Percentiles rank a stretch among this genome's conserved stretches.
phyloP scores from a whole-genome alignment of 2,797 vertebrate species.

The Oreonectes daqikongensis region DNA sequence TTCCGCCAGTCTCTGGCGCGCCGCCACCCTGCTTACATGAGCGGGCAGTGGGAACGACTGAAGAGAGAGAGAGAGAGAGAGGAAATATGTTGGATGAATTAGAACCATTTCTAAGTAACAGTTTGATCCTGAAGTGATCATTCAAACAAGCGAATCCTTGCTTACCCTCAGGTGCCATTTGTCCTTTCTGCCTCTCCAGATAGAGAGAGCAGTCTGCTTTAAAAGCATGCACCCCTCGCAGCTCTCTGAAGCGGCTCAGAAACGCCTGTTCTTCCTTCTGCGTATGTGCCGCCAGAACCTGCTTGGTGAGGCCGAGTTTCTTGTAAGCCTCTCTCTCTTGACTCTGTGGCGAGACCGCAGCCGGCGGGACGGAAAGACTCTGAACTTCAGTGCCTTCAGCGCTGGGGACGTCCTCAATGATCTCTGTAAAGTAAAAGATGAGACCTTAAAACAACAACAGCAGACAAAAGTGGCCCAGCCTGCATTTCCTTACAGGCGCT shows the following conservation, averaged over 20 bases:
- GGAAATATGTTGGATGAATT: too few species aligned
- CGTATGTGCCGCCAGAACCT: conserved; percentile 91
- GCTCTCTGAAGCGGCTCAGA: conserved; percentile 84
- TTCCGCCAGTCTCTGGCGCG: conserved; percentile 66
- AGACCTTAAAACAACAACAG: background rate
- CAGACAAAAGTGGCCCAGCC: background rate
- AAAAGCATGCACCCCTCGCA: conserved; percentile 74
- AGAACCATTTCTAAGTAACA: too few species aligned
- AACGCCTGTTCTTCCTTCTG: conserved; percentile 94
- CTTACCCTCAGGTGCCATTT: conserved; percentile 63
- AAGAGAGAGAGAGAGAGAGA: conserved; percentile 10
- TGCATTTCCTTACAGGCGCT: background rate
- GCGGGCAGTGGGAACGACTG: conserved; percentile 48
- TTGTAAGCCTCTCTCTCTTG: conserved; percentile 85
- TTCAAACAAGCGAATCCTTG: background rate
- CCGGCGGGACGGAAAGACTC: conserved; percentile 54
- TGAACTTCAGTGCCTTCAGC: conserved; percentile 77
- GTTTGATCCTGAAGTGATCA: too few species aligned
- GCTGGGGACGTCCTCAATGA: conserved; percentile 80
- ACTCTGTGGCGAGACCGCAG: conserved; percentile 66
- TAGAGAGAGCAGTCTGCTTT: conserved; percentile 83
- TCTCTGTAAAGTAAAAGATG: conserved; percentile 73
- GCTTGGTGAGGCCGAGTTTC: conserved; percentile 90
- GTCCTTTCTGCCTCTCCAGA: conserved; percentile 70
- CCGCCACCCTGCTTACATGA: conserved; percentile 66